Evolutionary conservation across 2,888 invertebrate species (phyloP).

Genomic region (Ischnura elegans): DNA sequence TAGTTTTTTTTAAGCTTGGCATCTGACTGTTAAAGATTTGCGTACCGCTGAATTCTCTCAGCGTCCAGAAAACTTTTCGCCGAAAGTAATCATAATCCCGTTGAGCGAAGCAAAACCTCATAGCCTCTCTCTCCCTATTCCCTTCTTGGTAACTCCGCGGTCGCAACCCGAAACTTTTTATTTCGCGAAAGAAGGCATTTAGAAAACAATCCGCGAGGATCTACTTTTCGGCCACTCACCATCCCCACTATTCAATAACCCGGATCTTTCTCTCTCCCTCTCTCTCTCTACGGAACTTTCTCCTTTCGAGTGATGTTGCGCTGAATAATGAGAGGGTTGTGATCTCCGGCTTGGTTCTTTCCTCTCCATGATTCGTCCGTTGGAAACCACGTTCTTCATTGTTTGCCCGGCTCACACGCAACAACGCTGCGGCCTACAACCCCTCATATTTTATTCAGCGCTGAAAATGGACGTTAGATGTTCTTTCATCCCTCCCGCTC

Average conservation of each 20-base stretch:
- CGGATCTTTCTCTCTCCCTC: background rate
- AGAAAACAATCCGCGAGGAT: background rate
- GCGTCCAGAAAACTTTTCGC: no score
- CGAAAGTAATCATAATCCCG: no score
- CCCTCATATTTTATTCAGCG: constrained; percentile 22
- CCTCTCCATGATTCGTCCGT: background rate
- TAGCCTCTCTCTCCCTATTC: no score
- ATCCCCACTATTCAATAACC: background rate
- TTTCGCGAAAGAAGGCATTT: background rate
- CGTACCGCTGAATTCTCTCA: no score
- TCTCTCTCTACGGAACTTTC: background rate
- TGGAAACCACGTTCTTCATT: background rate
- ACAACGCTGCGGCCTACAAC: background rate
- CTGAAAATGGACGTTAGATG: constrained; percentile 12
- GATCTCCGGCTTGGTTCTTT: background rate
- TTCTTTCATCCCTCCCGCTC: background rate
- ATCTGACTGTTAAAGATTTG: no score
- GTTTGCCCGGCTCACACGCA: background rate
- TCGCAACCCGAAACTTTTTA: constrained; percentile 1
- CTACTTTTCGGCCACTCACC: background rate
- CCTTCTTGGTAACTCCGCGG: no score
- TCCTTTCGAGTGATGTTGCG: constrained; percentile 9
- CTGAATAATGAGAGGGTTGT: constrained; percentile 28
- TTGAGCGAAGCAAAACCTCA: no score
- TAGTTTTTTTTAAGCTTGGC: no score